Evolutionary conservation across 2,888 invertebrate species (phyloP), one percentile per base, ranked within the genome.

Genomic region (Megalurothrips usitatus): DNA sequence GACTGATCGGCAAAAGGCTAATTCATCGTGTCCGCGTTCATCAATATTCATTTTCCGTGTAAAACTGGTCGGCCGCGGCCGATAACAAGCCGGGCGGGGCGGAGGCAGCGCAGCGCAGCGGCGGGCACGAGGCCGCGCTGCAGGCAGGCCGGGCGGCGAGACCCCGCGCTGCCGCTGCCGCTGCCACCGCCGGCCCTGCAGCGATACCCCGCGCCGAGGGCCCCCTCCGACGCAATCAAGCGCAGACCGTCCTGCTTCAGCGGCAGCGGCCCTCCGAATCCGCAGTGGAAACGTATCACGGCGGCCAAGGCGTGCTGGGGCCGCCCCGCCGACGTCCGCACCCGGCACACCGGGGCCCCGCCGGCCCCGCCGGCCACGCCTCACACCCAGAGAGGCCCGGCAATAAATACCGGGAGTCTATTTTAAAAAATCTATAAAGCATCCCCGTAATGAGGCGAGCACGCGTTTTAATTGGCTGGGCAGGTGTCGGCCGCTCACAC

Each of bases 351-450:
- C 2, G 34, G 3, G 34, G 34, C 34, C 34, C 34, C 34, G 34
- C 34, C 34, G 34, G 34, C 34, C 34, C 34, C 34, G 34, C 34
- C 34, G 4, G 26, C 10, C 10, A 23, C 23, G 68, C 68, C 8
- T 26, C 23, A 26, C 68, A n/a, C n/a, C n/a, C n/a, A n/a, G n/a
- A n/a, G n/a, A n/a, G 34, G 34, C 34, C 34, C 34, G 34, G 34
- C 6, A 43, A 43, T 43, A 43, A 43, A 43, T 43, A 43, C 58
- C 58, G 58, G 58, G 58, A 58, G 58, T 75, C 23, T 23, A n/a
- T 68, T 75, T 58, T 75, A 26, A 8, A 75, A 75, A 75, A 75
- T 75, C 68, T 75, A 75, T 75, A 75, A 75, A 75, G 68, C 68
- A 75, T 75, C 26, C 23, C 68, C 23, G 68, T 75, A 75, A 75